These are phyloP conservation scores for Zelostemma sp. DNA, from an alignment of 1,140 invertebrate species.

Conservation along the genomic window DNA sequence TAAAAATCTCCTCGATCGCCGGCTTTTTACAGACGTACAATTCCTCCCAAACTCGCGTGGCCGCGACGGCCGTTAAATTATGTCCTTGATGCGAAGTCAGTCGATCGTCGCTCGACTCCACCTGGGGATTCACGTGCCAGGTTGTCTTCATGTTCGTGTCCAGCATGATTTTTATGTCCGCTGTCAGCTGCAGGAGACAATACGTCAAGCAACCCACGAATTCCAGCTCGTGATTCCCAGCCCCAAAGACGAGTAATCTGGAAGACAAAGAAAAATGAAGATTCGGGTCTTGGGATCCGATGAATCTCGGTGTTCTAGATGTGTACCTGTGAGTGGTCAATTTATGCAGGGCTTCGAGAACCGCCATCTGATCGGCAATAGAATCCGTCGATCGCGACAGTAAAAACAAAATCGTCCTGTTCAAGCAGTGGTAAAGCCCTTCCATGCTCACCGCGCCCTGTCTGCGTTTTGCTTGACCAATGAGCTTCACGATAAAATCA, in stretches of 20 bases:
- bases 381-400: slow-evolving; percentile 91
- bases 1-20: slow-evolving; percentile 94
- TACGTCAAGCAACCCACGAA: slow-evolving; percentile 96
- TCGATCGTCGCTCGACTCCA: slow-evolving; percentile 80
- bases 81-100: slow-evolving; percentile 85
- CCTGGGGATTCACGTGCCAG: slow-evolving; percentile 89
- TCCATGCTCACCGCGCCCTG: slow-evolving; percentile 82
- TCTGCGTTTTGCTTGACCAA: slow-evolving; percentile 87
- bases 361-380: slow-evolving; percentile 90
- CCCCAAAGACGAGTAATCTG: slow-evolving; percentile 90
- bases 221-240: slow-evolving; percentile 94
- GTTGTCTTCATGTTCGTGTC: slow-evolving; percentile 85
- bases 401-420: slow-evolving; percentile 93
- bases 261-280: slow-evolving; percentile 19
- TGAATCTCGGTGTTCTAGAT: no score
- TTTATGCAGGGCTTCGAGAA: slow-evolving; percentile 94
- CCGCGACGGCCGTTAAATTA: slow-evolving; percentile 90
- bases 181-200: slow-evolving; percentile 93
- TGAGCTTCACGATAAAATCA: slow-evolving; percentile 94
- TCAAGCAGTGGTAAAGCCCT: slow-evolving; percentile 92
- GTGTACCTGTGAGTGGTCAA: slow-evolving; percentile 86
- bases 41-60: slow-evolving; percentile 96
- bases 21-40: slow-evolving; percentile 96
- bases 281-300: no score
- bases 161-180: slow-evolving; percentile 88